Percentiles rank a stretch among this genome's conserved stretches.
These are phyloP conservation scores for Lacerta agilis DNA, from an alignment of 2,797 vertebrate genomes.

Conservation along the genomic window DNA sequence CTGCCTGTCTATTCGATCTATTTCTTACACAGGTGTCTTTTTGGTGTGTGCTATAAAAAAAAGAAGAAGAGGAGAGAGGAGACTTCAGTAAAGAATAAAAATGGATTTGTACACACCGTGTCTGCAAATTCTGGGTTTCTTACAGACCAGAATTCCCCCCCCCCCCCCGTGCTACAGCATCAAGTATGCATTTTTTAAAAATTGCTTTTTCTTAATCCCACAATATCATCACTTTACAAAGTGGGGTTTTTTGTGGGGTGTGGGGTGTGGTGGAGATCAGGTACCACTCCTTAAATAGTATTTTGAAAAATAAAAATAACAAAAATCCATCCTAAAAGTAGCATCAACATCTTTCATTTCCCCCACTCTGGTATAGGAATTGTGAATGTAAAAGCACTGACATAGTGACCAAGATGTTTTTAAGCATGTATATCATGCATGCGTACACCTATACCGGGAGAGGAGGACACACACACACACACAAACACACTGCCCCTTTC, in stretches of 20 bases:
- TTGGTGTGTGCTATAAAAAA: not conserved
- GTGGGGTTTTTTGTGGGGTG: too few species aligned
- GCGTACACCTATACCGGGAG: not conserved
- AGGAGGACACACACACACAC: not conserved
- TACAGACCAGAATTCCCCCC: conserved; percentile 36
- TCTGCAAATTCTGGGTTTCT: conserved; percentile 23
- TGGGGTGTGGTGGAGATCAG: not conserved
- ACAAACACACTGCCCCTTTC: not conserved
- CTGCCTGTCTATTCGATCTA: not conserved
- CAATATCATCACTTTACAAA: conserved; percentile 27
- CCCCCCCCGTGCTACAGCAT: conserved; percentile 18
- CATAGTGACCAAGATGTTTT: fast-evolving
- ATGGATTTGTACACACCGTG: conserved; percentile 48
- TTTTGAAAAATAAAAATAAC: not conserved
- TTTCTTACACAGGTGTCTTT: not conserved
- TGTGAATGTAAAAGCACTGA: not conserved
- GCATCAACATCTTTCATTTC: not conserved
- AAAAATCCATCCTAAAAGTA: conserved; percentile 19
- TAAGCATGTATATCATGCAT: fast-evolving
- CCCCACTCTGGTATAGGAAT: not conserved
- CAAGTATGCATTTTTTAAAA: not conserved
- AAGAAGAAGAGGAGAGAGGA: not conserved
- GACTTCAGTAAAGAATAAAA: conserved; percentile 14
- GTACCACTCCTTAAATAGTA: not conserved
- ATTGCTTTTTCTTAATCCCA: not conserved